phyloP scores from a whole-genome alignment of 2,113 vertebrate genomes.

The Cathartes aura region DNA sequence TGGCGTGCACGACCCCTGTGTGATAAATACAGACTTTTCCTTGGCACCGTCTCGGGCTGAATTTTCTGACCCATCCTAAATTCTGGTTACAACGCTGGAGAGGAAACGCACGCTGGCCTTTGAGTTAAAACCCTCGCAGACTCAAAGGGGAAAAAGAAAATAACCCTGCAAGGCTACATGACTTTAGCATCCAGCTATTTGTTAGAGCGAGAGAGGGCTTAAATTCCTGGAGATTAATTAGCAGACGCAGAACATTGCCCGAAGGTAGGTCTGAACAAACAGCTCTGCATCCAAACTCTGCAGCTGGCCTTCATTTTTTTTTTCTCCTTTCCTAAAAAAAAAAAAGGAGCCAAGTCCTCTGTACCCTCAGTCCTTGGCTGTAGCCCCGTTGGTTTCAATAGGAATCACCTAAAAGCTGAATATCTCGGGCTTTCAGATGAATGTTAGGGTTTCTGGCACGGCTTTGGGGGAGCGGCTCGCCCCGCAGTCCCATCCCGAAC shows the following conservation, averaged over 20 bases:
- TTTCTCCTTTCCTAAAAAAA: not conserved
- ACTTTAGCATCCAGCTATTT: conserved; percentile 71
- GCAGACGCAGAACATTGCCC: conserved; percentile 13
- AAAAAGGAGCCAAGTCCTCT: not conserved
- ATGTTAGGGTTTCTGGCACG: not conserved
- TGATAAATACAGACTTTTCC: conserved; percentile 30
- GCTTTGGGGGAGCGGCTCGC: not conserved
- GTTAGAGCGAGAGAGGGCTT: conserved; percentile 43
- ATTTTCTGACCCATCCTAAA: conserved; percentile 16
- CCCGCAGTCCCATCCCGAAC: not conserved
- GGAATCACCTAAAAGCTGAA: not conserved
- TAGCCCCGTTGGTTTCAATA: not conserved
- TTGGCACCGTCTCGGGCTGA: not conserved
- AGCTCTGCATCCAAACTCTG: conserved; percentile 7
- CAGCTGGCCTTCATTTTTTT: not conserved
- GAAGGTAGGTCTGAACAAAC: conserved; percentile 43
- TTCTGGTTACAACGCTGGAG: not conserved
- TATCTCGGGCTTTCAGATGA: not conserved
- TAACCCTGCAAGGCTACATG: conserved; percentile 9
- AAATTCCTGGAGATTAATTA: conserved; percentile 74
- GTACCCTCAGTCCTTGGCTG: not conserved
- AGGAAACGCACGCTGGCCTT: not conserved
- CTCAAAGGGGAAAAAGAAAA: not conserved
- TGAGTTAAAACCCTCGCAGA: not conserved
- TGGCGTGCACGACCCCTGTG: not conserved